These are phyloP conservation scores for Phyllotis vaccarum DNA, from an alignment of 2,797 vertebrate species.

Conservation along the genomic window DNA sequence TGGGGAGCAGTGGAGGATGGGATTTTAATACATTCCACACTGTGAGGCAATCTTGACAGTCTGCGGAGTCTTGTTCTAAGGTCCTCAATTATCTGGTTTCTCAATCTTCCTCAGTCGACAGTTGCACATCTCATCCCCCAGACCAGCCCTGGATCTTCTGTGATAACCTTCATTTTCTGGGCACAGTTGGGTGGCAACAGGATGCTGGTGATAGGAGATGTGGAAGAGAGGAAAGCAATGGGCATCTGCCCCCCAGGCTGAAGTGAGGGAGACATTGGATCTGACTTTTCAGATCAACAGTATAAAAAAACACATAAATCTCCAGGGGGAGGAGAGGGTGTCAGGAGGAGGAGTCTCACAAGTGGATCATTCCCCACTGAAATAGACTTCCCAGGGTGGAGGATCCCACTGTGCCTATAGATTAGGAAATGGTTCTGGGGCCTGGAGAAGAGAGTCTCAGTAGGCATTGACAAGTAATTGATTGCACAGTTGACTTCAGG, in stretches of 20 bases:
- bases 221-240: background rate
- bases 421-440: background rate
- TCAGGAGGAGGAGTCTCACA: background rate
- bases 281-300: background rate
- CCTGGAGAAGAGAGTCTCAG: background rate
- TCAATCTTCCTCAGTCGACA: slow-evolving; percentile 63
- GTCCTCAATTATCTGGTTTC: slow-evolving; percentile 65
- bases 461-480: no score
- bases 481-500: background rate
- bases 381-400: background rate
- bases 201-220: background rate
- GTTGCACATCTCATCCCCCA: slow-evolving; percentile 66
- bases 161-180: slow-evolving; percentile 76
- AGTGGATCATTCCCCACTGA: background rate
- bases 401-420: background rate
- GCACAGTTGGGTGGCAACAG: background rate
- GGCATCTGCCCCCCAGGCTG: background rate
- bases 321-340: background rate
- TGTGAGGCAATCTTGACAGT: slow-evolving; percentile 42
- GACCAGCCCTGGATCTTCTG: slow-evolving; percentile 35
- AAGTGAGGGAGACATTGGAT: background rate
- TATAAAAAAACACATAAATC: background rate
- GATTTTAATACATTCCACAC: slow-evolving; percentile 69
- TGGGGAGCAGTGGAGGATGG: background rate
- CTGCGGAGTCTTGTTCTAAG: slow-evolving; percentile 33